Evolutionary conservation across 2,113 vertebrate species (phyloP).

Genomic region (Ceyx margarethae): DNA sequence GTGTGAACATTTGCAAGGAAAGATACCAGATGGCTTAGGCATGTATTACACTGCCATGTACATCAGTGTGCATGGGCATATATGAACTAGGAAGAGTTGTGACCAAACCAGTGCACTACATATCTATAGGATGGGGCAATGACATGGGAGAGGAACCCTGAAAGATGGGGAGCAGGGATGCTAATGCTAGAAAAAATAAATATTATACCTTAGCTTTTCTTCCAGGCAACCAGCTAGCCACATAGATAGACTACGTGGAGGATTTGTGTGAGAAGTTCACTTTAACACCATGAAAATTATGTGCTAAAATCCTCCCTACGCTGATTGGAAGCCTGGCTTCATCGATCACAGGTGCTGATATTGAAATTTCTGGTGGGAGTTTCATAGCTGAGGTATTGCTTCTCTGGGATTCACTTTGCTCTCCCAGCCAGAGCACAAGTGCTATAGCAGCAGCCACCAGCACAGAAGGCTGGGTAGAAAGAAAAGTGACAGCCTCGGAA

Average conservation of each 20-base stretch:
- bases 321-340: slow-evolving; percentile 12
- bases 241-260: not conserved
- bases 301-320: slow-evolving; percentile 28
- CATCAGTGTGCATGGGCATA: slow-evolving; percentile 37
- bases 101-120: not conserved
- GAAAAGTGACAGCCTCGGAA: slow-evolving; percentile 5
- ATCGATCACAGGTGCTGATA: slow-evolving; percentile 35
- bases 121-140: not conserved
- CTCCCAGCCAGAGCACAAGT: slow-evolving; percentile 16
- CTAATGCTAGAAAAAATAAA: not conserved
- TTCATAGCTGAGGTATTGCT: slow-evolving; percentile 7
- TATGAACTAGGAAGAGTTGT: not conserved
- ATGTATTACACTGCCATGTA: slow-evolving; percentile 48
- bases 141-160: not conserved
- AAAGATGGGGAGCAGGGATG: not conserved
- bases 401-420: not conserved
- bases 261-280: slow-evolving; percentile 35
- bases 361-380: slow-evolving; percentile 39
- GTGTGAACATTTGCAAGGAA: slow-evolving; percentile 63
- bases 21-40: slow-evolving; percentile 61
- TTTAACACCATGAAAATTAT: slow-evolving; percentile 42
- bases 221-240: not conserved
- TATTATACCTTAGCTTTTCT: not conserved
- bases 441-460: slow-evolving; percentile 37
- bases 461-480: slow-evolving; percentile 34